phyloP scores from a whole-genome alignment of 2,888 invertebrate species.

The Pachymerium ferrugineum region DNA sequence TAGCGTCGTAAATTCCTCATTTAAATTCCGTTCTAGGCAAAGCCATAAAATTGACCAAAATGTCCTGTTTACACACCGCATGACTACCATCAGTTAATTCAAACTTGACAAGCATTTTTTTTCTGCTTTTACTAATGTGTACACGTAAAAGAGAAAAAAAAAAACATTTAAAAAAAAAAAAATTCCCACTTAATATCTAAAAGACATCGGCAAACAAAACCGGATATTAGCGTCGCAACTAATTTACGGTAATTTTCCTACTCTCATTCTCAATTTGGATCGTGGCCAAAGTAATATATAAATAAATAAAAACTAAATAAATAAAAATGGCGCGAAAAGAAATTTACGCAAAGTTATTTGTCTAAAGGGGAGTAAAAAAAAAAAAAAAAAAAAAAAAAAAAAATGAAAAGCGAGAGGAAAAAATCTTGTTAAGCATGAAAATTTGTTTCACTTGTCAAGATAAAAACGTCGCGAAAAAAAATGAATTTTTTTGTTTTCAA shows the following conservation, averaged over 20 bases:
- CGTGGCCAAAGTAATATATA: neutral
- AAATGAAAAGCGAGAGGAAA: neutral
- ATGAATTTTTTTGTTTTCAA: neutral
- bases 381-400: neutral
- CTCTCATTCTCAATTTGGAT: neutral
- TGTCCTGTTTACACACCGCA: no score
- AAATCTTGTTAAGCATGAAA: neutral
- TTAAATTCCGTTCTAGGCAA: no score
- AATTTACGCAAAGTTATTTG: neutral
- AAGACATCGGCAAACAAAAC: constrained; percentile 24
- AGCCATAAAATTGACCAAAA: no score
- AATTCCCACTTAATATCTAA: neutral
- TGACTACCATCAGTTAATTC: no score
- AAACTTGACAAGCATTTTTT: neutral
- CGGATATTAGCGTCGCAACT: constrained; percentile 25
- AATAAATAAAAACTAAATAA: neutral
- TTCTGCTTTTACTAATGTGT: neutral
- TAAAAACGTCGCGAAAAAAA: neutral
- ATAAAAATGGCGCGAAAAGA: constrained; percentile 6
- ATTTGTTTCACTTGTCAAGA: constrained; percentile 19
- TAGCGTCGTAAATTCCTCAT: no score
- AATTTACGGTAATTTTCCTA: constrained; percentile 23
- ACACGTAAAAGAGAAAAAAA: neutral
- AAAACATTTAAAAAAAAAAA: constrained; percentile 2
- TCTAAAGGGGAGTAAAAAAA: neutral